phyloP scores from a whole-genome alignment of 2,888 invertebrate species.

The Lypha dubia region DNA sequence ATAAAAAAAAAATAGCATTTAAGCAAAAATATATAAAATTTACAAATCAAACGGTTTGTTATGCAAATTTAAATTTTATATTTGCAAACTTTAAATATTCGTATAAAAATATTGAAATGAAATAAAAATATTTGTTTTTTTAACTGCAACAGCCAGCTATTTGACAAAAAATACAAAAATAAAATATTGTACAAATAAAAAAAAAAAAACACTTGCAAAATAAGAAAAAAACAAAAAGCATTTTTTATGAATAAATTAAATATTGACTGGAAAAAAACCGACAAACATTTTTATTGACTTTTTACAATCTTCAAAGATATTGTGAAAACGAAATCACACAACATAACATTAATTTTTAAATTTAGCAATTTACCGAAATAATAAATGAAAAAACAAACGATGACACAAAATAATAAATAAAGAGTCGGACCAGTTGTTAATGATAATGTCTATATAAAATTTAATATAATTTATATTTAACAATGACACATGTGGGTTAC shows the following conservation, averaged over 20 bases:
- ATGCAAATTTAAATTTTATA: slow-evolving; percentile 46
- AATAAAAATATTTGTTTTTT: slow-evolving; percentile 13
- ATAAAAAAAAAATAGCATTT: slow-evolving; percentile 15
- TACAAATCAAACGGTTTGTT: slow-evolving; percentile 55
- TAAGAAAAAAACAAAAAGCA: background rate
- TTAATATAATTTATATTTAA: slow-evolving; percentile 52
- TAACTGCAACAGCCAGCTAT: slow-evolving; percentile 33
- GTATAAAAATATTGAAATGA: slow-evolving; percentile 42
- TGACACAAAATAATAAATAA: slow-evolving; percentile 1
- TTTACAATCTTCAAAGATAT: slow-evolving; percentile 50
- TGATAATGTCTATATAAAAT: slow-evolving; percentile 45
- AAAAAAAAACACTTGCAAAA: slow-evolving; percentile 8
- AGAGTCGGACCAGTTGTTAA: slow-evolving; percentile 37
- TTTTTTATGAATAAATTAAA: slow-evolving; percentile 51
- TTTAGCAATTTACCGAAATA: slow-evolving; percentile 48
- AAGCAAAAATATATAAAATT: slow-evolving; percentile 24
- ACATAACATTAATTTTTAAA: slow-evolving; percentile 11
- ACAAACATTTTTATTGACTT: slow-evolving; percentile 44
- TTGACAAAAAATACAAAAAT: slow-evolving; percentile 21
- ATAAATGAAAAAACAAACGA: background rate
- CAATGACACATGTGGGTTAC: slow-evolving; percentile 66
- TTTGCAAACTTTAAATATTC: slow-evolving; percentile 10
- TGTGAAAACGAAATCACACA: slow-evolving; percentile 47
- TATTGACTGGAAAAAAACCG: slow-evolving; percentile 50
- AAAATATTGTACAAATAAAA: slow-evolving; percentile 48